Evolutionary conservation across 2,797 vertebrate species (phyloP).

Genomic region (Pipistrellus pipistrellus): DNA sequence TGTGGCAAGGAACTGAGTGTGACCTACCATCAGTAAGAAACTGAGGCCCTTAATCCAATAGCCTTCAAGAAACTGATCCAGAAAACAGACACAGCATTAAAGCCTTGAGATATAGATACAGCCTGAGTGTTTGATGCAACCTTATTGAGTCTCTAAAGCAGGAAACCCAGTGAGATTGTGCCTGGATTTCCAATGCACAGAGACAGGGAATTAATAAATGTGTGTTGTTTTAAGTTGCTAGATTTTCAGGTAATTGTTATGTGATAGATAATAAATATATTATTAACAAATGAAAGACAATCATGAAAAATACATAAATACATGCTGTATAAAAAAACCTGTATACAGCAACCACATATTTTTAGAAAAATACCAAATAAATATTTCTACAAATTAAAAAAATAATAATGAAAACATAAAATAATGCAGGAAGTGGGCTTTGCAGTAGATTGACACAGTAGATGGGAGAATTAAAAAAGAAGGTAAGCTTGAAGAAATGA

Average conservation of each 20-base stretch:
- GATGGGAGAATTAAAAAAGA: not conserved
- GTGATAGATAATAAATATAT: not conserved
- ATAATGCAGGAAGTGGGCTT: not conserved
- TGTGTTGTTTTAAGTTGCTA: not conserved
- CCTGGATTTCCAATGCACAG: not conserved
- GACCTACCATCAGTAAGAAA: not conserved
- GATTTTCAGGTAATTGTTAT: not conserved
- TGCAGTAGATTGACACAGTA: not conserved
- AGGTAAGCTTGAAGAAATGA: not conserved
- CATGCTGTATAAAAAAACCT: not conserved
- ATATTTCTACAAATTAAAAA: slow-evolving; percentile 26
- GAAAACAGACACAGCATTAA: not conserved
- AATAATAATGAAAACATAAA: not conserved
- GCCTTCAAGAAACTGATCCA: not conserved
- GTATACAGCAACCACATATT: not conserved
- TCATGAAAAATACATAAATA: not conserved
- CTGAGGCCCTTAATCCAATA: not conserved
- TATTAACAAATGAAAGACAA: not conserved
- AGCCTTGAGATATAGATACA: not conserved
- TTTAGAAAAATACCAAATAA: slow-evolving; percentile 11
- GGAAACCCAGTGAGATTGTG: not conserved
- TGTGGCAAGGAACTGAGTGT: not conserved
- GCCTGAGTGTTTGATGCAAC: not conserved
- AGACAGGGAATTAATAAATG: not conserved
- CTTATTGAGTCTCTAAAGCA: not conserved